Conservation (phyloP, 2,797 vertebrate species). For the Ibycter americanus region DNA sequence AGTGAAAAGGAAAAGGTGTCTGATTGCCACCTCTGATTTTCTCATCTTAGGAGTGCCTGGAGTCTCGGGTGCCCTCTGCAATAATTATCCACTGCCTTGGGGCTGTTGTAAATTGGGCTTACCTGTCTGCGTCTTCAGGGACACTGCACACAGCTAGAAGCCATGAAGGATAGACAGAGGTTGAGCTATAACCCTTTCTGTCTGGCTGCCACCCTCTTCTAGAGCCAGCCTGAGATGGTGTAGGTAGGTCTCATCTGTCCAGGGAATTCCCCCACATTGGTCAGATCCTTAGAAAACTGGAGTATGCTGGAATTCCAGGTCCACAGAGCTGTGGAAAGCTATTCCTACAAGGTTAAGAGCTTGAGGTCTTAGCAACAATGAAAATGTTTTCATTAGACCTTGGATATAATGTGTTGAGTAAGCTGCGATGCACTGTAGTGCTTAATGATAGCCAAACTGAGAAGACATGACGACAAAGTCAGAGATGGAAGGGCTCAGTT, state of each 20-base stretch:
- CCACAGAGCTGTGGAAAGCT: background rate
- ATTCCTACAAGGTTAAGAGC: background rate
- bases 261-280: background rate
- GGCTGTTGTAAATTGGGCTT: background rate
- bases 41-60: background rate
- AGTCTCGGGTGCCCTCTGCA: background rate
- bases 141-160: background rate
- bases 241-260: background rate
- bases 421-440: background rate
- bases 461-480: background rate
- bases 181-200: background rate
- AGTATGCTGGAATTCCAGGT: background rate
- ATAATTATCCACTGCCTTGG: background rate
- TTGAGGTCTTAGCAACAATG: background rate
- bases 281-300: background rate
- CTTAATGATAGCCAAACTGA: background rate
- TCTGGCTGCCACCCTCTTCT: background rate
- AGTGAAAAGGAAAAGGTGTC: background rate
- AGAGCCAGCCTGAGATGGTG: background rate
- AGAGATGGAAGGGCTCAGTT: background rate
- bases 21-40: background rate
- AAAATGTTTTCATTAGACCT: background rate
- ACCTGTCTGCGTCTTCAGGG: background rate
- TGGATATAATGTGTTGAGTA: background rate
- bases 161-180: background rate